Evolutionary conservation across 2,113 vertebrate species (phyloP), one percentile per base, ranked within the genome.

Genomic region (Lycaon pictus): DNA sequence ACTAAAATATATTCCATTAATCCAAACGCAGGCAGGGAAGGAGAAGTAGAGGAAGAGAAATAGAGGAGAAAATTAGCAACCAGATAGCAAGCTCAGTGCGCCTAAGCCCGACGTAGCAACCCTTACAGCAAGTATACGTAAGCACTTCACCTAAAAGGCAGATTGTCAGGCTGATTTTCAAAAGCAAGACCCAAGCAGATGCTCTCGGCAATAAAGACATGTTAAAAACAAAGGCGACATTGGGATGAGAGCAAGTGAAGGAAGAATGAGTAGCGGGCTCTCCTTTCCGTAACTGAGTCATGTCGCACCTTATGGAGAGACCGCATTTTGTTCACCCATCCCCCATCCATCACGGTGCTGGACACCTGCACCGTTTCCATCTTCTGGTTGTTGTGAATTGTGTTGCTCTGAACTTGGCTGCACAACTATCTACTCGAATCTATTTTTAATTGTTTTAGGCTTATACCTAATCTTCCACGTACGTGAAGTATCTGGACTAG

Each of bases 61-160:
- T 9, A 22, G 48, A 67, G 6, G 23, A 29, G 60, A 29, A 29
- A 55, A 67, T 29, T 4, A 37, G 51, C 35, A 20, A 43, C 20
- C 23, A 20, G 8, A 10, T 11, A 55, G 22, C 60, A 65, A 13
- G 23, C 13, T 6, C 0, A 1, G 22, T 6, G 10, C 0, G 1
- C 11, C 35, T 32, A 6, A 2, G 23, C 25, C 56, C 17, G 15
- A 10, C 3, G 13, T 22, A 4, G 5, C 43, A 53, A 15, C 67
- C 48, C 12, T 6, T 27, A 12, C 60, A 67, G 5, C 58, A 35
- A 80, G n/a, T 13, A 10, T 65, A 13, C 27, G 29, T 27, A 29
- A 65, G 37, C 27, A 25, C 2, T 37, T 35, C 22, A 35, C 32
- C 22, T n/a, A 15, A 51, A 53, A 63, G 58, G 20, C 43, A 80